Evolutionary conservation across 2,113 vertebrate genomes (phyloP).

Genomic region (Aptenodytes forsteri): DNA sequence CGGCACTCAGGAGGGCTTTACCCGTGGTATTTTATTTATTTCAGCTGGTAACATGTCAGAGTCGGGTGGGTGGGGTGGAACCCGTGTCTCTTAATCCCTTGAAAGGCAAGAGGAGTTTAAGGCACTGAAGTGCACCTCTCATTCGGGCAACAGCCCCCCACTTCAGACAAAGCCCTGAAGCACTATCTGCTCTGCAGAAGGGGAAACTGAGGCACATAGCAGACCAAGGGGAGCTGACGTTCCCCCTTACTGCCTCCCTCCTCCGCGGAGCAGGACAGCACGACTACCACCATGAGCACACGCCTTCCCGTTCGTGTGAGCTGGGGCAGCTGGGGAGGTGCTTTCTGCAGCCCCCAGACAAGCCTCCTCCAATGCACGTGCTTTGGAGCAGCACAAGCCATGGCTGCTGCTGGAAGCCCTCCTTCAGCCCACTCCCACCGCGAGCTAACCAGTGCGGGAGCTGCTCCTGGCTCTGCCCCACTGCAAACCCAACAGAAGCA

Average conservation of each 20-base stretch:
- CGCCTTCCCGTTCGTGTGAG: fast-evolving
- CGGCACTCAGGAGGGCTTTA: fast-evolving
- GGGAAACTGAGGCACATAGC: not conserved
- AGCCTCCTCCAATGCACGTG: fast-evolving
- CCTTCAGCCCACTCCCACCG: not conserved
- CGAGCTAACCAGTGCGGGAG: not conserved
- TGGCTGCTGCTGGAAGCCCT: not conserved
- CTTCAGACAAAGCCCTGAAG: not conserved
- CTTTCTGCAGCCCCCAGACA: not conserved
- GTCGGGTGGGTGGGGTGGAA: not conserved
- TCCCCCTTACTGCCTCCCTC: not conserved
- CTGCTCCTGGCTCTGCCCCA: not conserved
- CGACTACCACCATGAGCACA: fast-evolving
- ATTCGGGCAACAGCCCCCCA: not conserved
- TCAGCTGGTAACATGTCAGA: not conserved
- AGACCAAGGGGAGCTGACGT: not conserved
- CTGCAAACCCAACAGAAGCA: not conserved
- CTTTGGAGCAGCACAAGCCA: not conserved
- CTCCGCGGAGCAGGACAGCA: not conserved
- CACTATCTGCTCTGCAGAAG: not conserved
- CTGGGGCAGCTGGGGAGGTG: not conserved
- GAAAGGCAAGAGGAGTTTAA: not conserved
- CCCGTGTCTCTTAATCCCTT: not conserved
- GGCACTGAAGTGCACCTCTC: not conserved
- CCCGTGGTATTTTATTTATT: fast-evolving